Conservation (phyloP, 2,888 invertebrate species). For the Mechanitis messenoides region DNA sequence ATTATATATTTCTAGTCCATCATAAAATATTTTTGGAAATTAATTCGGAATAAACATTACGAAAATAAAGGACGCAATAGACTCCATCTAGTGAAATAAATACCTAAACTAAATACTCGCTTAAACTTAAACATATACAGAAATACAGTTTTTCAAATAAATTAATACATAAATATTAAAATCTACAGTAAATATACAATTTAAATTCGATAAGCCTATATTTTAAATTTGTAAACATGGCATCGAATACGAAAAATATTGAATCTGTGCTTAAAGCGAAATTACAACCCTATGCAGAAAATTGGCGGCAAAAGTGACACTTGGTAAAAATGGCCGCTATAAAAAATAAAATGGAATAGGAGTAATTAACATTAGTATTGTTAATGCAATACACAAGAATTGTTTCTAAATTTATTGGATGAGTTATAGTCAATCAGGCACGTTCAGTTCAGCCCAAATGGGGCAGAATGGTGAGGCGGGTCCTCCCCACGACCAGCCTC, state of each 20-base stretch:
- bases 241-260: conserved; percentile 26
- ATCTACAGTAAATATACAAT: conserved; percentile 21
- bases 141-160: conserved; percentile 19
- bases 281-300: conserved; percentile 20
- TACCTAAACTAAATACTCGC: not conserved
- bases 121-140: conserved; percentile 21
- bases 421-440: conserved; percentile 62
- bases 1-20: not conserved
- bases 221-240: conserved; percentile 25
- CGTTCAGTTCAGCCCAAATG: conserved; percentile 82
- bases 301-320: conserved; percentile 37
- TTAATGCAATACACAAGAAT: conserved; percentile 37
- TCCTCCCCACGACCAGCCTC: conserved; percentile 91
- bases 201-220: conserved; percentile 18
- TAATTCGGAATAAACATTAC: not conserved
- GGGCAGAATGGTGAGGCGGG: conserved; percentile 85
- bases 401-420: conserved; percentile 28
- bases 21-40: not conserved
- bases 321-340: conserved; percentile 40
- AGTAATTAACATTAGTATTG: conserved; percentile 40
- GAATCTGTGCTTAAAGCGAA: conserved; percentile 22
- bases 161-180: conserved; percentile 21
- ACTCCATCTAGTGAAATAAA: not conserved
- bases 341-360: conserved; percentile 31
- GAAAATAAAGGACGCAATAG: conserved; percentile 6